A percentile compares a stretch with the other conserved stretches of the same genome.
phyloP scores from a whole-genome alignment of 2,888 invertebrate species.

The Hedya salicella region DNA sequence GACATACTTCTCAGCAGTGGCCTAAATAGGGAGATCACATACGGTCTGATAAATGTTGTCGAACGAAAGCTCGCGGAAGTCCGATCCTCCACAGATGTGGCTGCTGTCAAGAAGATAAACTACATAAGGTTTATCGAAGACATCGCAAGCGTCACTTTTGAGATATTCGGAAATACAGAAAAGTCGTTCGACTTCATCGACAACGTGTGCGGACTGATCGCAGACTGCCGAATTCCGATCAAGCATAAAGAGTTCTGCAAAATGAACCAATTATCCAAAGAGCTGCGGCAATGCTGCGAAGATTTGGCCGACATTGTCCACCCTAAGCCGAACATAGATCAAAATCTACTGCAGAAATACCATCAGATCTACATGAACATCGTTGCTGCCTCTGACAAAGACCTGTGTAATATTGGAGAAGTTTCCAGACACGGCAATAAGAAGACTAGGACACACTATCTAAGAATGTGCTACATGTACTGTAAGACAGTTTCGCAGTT shows the following conservation, averaged over 20 bases:
- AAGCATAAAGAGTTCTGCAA: constrained; percentile 81
- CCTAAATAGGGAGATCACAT: constrained; percentile 79
- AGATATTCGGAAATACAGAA: constrained; percentile 79
- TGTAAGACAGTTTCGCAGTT: constrained; percentile 84
- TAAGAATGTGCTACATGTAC: constrained; percentile 85
- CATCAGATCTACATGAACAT: constrained; percentile 82
- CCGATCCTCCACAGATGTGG: constrained; percentile 70
- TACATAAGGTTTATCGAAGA: constrained; percentile 80
- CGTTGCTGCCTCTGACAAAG: constrained; percentile 78
- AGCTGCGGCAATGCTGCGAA: constrained; percentile 78
- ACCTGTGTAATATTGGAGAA: constrained; percentile 74
- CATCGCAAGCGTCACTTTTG: constrained; percentile 78
- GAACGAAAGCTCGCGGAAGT: constrained; percentile 81
- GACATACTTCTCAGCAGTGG: constrained; percentile 80
- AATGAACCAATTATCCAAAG: constrained; percentile 75
- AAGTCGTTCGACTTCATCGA: constrained; percentile 76
- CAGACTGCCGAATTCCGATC: constrained; percentile 77
- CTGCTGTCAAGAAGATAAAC: constrained; percentile 76
- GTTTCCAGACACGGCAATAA: constrained; percentile 69
- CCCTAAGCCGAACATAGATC: constrained; percentile 61
- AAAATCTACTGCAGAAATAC: constrained; percentile 71
- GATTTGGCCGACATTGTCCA: constrained; percentile 73
- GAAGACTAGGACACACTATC: constrained; percentile 76
- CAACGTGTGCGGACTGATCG: constrained; percentile 74
- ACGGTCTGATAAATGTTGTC: constrained; percentile 79